These are phyloP conservation scores for Archivesica marissinica DNA, from an alignment of 1,140 invertebrate genomes.

Conservation along the genomic window DNA sequence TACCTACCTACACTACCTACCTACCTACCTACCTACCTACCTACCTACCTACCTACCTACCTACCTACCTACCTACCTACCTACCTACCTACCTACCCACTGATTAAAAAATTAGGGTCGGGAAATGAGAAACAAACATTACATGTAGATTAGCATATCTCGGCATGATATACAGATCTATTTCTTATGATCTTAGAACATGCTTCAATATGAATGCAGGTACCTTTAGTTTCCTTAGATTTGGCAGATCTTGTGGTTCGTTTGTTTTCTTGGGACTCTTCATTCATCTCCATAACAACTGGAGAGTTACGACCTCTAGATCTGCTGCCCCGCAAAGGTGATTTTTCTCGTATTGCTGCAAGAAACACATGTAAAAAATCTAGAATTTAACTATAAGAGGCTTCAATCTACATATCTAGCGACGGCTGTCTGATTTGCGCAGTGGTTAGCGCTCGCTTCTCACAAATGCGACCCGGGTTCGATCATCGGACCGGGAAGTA, in stretches of 20 bases:
- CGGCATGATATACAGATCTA: not conserved
- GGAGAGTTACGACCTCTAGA: conserved; percentile 58
- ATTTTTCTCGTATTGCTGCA: conserved; percentile 41
- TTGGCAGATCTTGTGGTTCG: conserved; percentile 55
- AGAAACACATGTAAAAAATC: too few relatives aligned
- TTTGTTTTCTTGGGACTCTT: conserved; percentile 61
- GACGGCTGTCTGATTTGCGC: too few relatives aligned
- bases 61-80: conserved; percentile 26
- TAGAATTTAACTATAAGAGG: too few relatives aligned
- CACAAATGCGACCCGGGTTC: too few relatives aligned
- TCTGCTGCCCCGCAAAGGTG: conserved; percentile 37
- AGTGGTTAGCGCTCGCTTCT: too few relatives aligned
- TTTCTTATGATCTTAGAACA: not conserved
- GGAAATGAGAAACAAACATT: not conserved
- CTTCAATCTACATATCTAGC: too few relatives aligned
- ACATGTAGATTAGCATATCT: not conserved
- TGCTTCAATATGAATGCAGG: not conserved
- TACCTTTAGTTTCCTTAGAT: conserved; percentile 53
- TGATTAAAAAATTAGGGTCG: too few relatives aligned
- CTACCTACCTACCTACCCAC: conserved; percentile 23
- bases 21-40: conserved; percentile 29
- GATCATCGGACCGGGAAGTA: too few relatives aligned
- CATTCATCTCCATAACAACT: conserved; percentile 34
- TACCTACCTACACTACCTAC: conserved; percentile 21
- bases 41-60: conserved; percentile 25